Percentiles rank a stretch among this genome's conserved stretches.
phyloP scores from a whole-genome alignment of 2,888 invertebrate genomes.

The Drosophila demipolita region DNA sequence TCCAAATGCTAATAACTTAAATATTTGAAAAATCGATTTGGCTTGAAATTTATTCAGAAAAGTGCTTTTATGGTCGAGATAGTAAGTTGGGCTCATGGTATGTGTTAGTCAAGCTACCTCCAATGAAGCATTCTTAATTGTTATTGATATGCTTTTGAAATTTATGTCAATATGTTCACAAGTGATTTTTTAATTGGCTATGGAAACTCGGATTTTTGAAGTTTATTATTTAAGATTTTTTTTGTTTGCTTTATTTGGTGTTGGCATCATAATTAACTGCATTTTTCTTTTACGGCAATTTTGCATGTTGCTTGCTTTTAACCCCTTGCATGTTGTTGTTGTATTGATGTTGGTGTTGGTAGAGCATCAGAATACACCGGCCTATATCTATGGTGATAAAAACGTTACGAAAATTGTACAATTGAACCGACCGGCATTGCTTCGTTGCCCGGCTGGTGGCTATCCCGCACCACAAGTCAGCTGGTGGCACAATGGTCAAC shows the following conservation, averaged over 20 bases:
- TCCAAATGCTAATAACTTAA: no score
- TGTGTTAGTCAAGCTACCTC: background rate
- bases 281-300: slow-evolving; percentile 36
- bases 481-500: slow-evolving; percentile 93
- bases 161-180: background rate
- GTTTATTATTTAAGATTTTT: background rate
- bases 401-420: slow-evolving; percentile 89
- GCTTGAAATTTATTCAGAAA: background rate
- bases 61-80: background rate
- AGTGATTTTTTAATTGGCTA: slow-evolving; percentile 6
- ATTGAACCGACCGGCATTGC: slow-evolving; percentile 89
- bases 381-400: slow-evolving; percentile 89
- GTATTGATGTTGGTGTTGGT: slow-evolving; percentile 40
- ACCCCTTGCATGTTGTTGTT: slow-evolving; percentile 49
- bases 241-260: slow-evolving; percentile 45
- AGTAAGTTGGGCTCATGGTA: background rate
- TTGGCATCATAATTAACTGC: slow-evolving; percentile 66
- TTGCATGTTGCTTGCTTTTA: slow-evolving; percentile 51
- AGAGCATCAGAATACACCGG: slow-evolving; percentile 83
- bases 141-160: background rate
- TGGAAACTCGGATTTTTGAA: slow-evolving; percentile 2
- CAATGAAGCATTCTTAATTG: background rate
- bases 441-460: slow-evolving; percentile 93
- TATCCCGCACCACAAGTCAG: slow-evolving; percentile 91
- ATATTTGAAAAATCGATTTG: background rate